phyloP scores from a whole-genome alignment of 2,113 vertebrate genomes.

The Antigone vipio region DNA sequence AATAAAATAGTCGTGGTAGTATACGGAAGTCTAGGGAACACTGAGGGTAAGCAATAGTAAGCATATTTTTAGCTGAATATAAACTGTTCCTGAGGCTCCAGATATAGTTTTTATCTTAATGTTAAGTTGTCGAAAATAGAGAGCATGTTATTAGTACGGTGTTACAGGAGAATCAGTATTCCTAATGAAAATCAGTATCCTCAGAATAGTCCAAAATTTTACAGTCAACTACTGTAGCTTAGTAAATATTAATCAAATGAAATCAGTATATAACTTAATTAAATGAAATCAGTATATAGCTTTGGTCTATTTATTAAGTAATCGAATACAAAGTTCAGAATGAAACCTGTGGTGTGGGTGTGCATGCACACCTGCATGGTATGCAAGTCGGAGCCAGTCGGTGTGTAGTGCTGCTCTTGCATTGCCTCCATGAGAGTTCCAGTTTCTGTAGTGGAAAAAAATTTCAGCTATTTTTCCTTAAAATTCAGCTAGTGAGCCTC shows the following conservation, averaged over 20 bases:
- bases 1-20: not conserved
- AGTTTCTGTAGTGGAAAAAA: not conserved
- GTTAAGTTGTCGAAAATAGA: not conserved
- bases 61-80: not conserved
- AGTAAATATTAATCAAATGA: not conserved
- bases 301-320: not conserved
- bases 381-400: not conserved
- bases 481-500: not conserved
- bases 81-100: not conserved
- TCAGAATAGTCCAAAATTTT: not conserved
- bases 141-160: not conserved
- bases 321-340: not conserved
- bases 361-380: not conserved
- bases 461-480: not conserved
- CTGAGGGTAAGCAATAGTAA: not conserved
- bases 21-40: not conserved
- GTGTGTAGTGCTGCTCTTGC: not conserved
- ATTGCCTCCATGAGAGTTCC: not conserved
- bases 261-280: not conserved
- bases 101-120: not conserved
- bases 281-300: not conserved
- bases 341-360: not conserved
- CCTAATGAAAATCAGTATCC: not conserved
- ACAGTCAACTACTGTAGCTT: not conserved
- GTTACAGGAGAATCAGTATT: not conserved